Evolutionary conservation across 2,113 vertebrate species (phyloP).

Genomic region (Leiothrix lutea): DNA sequence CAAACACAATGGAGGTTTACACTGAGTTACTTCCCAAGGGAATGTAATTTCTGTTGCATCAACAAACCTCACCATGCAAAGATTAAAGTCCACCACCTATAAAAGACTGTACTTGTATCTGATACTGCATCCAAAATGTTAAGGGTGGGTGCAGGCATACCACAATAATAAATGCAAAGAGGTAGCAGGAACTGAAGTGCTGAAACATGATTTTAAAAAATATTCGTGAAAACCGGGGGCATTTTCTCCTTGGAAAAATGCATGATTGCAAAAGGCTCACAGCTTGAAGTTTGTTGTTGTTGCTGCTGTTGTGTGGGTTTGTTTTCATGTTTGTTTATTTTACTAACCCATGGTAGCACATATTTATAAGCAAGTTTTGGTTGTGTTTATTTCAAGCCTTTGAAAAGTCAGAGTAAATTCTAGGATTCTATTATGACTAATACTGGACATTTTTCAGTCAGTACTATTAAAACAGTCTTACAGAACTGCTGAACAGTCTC

Average conservation of each 20-base stretch:
- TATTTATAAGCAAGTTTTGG: not conserved
- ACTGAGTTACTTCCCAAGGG: not conserved
- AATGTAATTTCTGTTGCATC: constrained; percentile 20
- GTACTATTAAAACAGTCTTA: not conserved
- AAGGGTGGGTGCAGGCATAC: not conserved
- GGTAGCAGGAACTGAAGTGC: not conserved
- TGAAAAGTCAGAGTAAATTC: not conserved
- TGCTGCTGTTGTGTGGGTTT: not conserved
- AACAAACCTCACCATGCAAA: not conserved
- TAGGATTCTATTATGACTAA: not conserved
- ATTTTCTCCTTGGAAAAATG: not conserved
- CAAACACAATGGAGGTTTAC: constrained; percentile 24
- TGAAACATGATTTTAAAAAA: not conserved
- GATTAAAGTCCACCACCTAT: not conserved
- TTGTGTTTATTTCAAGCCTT: not conserved
- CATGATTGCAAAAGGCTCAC: not conserved
- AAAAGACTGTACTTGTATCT: not conserved
- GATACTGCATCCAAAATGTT: not conserved
- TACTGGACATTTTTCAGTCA: not conserved
- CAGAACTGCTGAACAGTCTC: not conserved
- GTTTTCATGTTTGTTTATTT: not conserved
- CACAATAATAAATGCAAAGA: not conserved
- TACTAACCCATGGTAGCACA: not conserved
- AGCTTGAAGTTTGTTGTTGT: not conserved
- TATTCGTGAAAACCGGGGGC: not conserved